Base-by-base conservation (phyloP, 2,888 invertebrate species). In the Caenorhabditis sp. region DNA sequence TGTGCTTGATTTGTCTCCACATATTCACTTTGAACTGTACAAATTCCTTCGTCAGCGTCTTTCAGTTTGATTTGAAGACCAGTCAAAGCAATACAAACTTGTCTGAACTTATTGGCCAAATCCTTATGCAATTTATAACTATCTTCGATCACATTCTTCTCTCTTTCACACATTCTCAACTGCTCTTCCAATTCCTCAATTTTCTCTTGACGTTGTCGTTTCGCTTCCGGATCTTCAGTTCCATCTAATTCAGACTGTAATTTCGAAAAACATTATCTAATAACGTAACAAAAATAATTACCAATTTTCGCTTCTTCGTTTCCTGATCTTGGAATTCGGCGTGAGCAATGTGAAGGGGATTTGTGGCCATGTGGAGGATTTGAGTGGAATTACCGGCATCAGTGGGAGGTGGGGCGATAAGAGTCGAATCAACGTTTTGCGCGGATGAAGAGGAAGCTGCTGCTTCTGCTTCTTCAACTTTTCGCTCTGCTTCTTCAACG, bases 61-160 rank as follows among this genome's bases (percentile, higher is more conserved):
- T 74, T 74, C 52, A 78, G 56, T 43, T 81, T 81, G 59, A 81
- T 69, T 53, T 81, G 77, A 14, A 70, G 75, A 14, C 81, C 81
- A 10, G 78, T 78, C 23, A 81, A 53, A 14, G 72, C 77, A 20
- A 77, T 61, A 10, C 71, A 70, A 14, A 71, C 60, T 63, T 77
- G 75, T 14, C 81, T 67, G 62, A 75, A 75, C 26, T 75, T 75
- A 14, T 54, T 58, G 12, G 68, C 54, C 10, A 75, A 56, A 21
- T 75, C 75, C 54, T 64, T 75, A 20, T 68, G 68, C 26, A 68
- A 57, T n/a, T 68, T 68, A 50, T 63, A 66, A 17, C 63, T 68
- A n/a, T 68, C 68, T 31, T 73, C 68, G 10, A 73, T 36, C 49
- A 67, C 59, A 21, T 70, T 75, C 43, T 67, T 75, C 56, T 75